Conservation (phyloP, 2,888 invertebrate genomes). For the Cordilura impudica region DNA sequence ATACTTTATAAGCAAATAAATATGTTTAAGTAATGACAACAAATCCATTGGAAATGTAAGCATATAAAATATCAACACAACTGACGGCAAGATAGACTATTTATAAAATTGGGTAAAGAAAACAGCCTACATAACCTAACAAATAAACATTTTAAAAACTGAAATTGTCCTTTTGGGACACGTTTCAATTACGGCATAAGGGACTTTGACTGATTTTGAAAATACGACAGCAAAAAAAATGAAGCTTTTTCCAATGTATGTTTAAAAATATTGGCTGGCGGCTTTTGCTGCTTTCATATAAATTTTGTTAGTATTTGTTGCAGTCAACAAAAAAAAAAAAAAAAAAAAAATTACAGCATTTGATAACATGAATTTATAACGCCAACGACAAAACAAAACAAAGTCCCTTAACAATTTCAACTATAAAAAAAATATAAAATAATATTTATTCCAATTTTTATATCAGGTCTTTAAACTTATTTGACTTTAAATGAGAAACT, state of each 20-base stretch:
- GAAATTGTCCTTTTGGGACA: constrained; percentile 61
- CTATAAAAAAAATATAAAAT: constrained; percentile 50
- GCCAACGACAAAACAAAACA: constrained; percentile 31
- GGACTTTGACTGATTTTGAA: constrained; percentile 52
- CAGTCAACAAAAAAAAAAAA: too few relatives aligned
- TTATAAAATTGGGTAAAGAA: constrained; percentile 1
- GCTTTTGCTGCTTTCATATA: constrained; percentile 23
- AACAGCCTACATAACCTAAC: not conserved
- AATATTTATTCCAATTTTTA: constrained; percentile 37
- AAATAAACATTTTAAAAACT: constrained; percentile 38
- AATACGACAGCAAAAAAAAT: constrained; percentile 27
- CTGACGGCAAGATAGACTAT: constrained; percentile 12
- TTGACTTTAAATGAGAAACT: constrained; percentile 8
- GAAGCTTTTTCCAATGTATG: not conserved
- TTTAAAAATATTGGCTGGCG: constrained; percentile 43
- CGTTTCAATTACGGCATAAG: constrained; percentile 61
- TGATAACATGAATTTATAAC: constrained; percentile 52
- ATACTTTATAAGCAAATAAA: constrained; percentile 51
- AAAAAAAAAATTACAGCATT: constrained; percentile 43
- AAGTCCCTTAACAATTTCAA: constrained; percentile 37
- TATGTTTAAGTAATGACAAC: constrained; percentile 56
- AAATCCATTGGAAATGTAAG: constrained; percentile 49
- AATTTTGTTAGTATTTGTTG: constrained; percentile 17
- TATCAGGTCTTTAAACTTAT: constrained; percentile 21
- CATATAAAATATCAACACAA: constrained; percentile 40